Conservation (phyloP, 2,113 vertebrate species). For the Cavia porcellus region DNA sequence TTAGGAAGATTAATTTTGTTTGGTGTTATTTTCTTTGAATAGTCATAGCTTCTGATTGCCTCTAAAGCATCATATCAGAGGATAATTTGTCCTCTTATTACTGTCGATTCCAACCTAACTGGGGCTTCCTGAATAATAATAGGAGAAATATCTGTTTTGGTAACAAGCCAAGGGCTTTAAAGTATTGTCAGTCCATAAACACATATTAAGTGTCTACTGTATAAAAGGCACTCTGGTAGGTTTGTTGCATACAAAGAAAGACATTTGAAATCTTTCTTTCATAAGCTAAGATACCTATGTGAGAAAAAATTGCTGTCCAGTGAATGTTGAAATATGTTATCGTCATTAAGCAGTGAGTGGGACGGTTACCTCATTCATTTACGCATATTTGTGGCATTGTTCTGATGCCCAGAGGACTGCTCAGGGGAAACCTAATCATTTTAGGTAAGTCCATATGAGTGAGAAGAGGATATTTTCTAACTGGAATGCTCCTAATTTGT, state of each 20-base stretch:
- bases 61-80: neutral
- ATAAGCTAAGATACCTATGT: neutral
- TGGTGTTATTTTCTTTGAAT: conserved; percentile 53
- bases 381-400: neutral
- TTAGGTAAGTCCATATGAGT: neutral
- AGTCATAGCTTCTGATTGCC: conserved; percentile 37
- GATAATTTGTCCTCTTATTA: conserved; percentile 25
- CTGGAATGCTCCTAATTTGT: neutral
- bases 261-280: neutral
- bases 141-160: neutral
- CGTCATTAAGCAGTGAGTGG: neutral
- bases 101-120: neutral
- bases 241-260: neutral
- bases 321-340: neutral
- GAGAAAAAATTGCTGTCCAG: neutral
- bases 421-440: neutral
- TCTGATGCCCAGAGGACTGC: neutral
- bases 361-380: neutral
- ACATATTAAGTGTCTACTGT: neutral
- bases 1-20: conserved; percentile 61
- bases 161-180: neutral
- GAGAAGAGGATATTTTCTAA: neutral
- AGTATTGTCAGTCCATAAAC: neutral
- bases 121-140: neutral
- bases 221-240: neutral